A percentile compares a stretch with the other conserved stretches of the same genome.
These are phyloP conservation scores for Odontesthes bonariensis DNA, from an alignment of 2,113 vertebrate genomes.

Conservation along the genomic window DNA sequence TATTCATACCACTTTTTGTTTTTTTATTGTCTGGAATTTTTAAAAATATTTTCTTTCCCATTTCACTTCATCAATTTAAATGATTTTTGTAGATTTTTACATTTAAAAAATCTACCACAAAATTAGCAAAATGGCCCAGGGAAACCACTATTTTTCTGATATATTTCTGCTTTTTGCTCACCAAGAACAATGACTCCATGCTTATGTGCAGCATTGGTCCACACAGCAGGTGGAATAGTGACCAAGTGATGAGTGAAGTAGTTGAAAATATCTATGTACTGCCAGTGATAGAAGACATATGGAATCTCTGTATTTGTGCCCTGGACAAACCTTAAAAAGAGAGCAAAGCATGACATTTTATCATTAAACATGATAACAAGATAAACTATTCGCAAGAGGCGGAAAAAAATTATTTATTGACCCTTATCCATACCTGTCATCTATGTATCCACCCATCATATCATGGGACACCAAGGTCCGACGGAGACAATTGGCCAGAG, in stretches of 20 bases:
- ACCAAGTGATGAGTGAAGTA: slow-evolving; percentile 94
- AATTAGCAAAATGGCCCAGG: no score
- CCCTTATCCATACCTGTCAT: slow-evolving; percentile 86
- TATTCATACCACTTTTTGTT: no score
- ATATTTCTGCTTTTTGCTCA: slow-evolving; percentile 68
- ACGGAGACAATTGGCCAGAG: slow-evolving; percentile 69
- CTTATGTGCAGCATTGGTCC: slow-evolving; percentile 92
- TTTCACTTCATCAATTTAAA: no score
- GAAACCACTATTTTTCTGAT: not conserved
- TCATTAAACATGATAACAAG: not conserved
- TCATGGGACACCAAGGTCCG: slow-evolving; percentile 94
- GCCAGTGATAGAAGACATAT: slow-evolving; percentile 97
- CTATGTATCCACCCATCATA: slow-evolving; percentile 95
- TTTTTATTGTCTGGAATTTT: no score
- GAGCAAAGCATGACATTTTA: not conserved
- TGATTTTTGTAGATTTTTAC: no score
- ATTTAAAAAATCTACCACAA: no score
- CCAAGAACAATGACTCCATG: slow-evolving; percentile 90
- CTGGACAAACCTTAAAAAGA: slow-evolving; percentile 89
- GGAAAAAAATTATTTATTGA: not conserved
- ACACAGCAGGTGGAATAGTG: slow-evolving; percentile 91
- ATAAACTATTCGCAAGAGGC: not conserved
- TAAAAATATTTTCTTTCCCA: no score
- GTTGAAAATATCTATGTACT: slow-evolving; percentile 92
- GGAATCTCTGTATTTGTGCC: slow-evolving; percentile 81